phyloP scores from a whole-genome alignment of 2,113 vertebrate species.

The Lophotis ruficrista region DNA sequence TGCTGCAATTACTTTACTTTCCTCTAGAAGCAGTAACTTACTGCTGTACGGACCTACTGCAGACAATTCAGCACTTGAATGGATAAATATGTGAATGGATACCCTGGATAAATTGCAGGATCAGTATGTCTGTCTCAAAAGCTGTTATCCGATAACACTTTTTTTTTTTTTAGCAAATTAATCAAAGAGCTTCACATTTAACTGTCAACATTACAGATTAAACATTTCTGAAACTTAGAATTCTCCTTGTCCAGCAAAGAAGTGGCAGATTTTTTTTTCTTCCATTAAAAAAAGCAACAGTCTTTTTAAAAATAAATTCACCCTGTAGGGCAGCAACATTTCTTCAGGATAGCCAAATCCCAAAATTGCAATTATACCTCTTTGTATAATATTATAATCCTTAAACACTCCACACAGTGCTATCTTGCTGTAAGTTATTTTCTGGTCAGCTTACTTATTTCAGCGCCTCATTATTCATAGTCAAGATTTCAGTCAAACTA shows the following conservation, averaged over 20 bases:
- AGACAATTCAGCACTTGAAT: background rate
- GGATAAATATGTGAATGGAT: background rate
- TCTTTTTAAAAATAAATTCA: background rate
- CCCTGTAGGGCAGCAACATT: background rate
- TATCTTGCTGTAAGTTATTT: background rate
- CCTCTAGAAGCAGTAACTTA: background rate
- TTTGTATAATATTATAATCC: background rate
- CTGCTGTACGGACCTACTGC: background rate
- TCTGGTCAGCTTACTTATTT: slow-evolving; percentile 66
- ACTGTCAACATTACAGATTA: background rate
- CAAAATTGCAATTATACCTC: background rate
- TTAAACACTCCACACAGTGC: background rate
- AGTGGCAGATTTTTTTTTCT: background rate
- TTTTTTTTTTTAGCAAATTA: background rate
- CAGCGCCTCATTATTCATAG: slow-evolving; percentile 66
- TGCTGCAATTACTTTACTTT: background rate
- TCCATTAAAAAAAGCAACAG: background rate
- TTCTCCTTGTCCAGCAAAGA: background rate
- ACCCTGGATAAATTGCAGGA: background rate
- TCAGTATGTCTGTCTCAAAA: background rate
- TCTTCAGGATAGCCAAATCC: background rate
- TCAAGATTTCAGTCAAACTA: slow-evolving; percentile 70
- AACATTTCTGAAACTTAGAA: background rate
- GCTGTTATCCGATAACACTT: background rate
- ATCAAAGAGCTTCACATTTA: background rate